Evolutionary conservation across 1,140 invertebrate species (phyloP), one percentile per base, ranked within the genome.

Genomic region (Drosophila fuyamai): DNA sequence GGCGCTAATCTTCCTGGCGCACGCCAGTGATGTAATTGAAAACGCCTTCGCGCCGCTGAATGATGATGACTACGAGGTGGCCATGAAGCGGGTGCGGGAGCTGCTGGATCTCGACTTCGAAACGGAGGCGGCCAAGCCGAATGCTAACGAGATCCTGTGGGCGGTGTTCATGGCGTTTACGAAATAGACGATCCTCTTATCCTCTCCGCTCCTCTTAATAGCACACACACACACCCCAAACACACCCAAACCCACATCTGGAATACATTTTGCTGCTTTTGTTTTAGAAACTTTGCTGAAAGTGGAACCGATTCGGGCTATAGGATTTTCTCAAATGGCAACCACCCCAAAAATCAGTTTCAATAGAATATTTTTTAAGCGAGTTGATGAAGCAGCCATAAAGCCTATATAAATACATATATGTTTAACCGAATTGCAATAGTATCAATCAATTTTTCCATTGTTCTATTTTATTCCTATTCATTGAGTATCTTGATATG

Each of bases 11-110:
- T 97, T 99, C 92, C 94, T 99, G 55, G 98, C 98, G 18, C 98
- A 99, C 93, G 97, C 98, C 13, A 98, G 98, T 50, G 99, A 99
- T 93, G 99, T 99, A 13, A 94, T 99, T 5, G 99, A 99, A 94
- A 99, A 99, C 94, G 99, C 99, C n/a, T 99, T 99, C 94, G 98
- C 97, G 18, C 98, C 98, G 1, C 94, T 99, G 2, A 99, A 97
- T 43, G 98, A 99, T 93, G 98, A 99, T 90, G 98, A 99, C 93
- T 99, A 99, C 92, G 99, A 99, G 94, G 93, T 99, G 66, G 99
- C 98, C 46, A 99, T 99, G 96, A 97, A 98, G 86, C 95, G 99
- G 89, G 97, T 99, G 27, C 95, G 98, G 65, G 97, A 98, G 91
- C 94, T 99, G 23, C 94, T 99, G 53, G 98, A 99, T 91, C 94